Evolutionary conservation across 2,797 vertebrate species (phyloP).

Genomic region (Pseudomugil gertrudae): DNA sequence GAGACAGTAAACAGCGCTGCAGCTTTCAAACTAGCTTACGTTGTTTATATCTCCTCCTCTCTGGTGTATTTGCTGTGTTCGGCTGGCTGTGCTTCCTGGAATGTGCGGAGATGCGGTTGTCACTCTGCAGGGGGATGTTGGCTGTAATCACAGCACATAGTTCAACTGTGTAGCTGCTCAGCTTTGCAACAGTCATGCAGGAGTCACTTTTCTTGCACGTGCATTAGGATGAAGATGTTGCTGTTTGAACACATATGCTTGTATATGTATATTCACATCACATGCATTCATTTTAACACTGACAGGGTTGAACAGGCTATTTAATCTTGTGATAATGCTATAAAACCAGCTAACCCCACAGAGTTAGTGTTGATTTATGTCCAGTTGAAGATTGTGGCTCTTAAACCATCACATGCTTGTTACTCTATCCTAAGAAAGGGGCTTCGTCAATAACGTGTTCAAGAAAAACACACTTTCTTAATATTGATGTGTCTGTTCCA

Average conservation of each 20-base stretch:
- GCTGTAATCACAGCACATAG: slow-evolving; percentile 68
- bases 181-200: slow-evolving; percentile 25
- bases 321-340: slow-evolving; percentile 15
- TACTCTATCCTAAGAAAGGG: slow-evolving; percentile 26
- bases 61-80: slow-evolving; percentile 68
- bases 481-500: slow-evolving; percentile 51
- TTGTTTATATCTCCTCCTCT: slow-evolving; percentile 70
- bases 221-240: background rate
- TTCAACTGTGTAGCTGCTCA: slow-evolving; percentile 45
- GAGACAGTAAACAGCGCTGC: slow-evolving; percentile 71
- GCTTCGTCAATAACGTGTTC: slow-evolving; percentile 42
- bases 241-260: slow-evolving; percentile 10
- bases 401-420: slow-evolving; percentile 54
- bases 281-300: too few relatives aligned
- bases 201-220: slow-evolving; percentile 19
- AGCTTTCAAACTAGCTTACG: slow-evolving; percentile 57
- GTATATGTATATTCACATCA: too few relatives aligned
- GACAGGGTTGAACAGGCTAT: too few relatives aligned
- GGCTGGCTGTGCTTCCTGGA: slow-evolving; percentile 67
- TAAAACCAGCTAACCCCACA: slow-evolving; percentile 11
- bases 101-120: slow-evolving; percentile 72
- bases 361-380: background rate
- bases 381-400: slow-evolving; percentile 26
- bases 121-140: slow-evolving; percentile 52
- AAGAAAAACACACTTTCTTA: slow-evolving; percentile 45